These are phyloP conservation scores for Anticlea derivata DNA, from an alignment of 2,888 invertebrate genomes.

Conservation along the genomic window DNA sequence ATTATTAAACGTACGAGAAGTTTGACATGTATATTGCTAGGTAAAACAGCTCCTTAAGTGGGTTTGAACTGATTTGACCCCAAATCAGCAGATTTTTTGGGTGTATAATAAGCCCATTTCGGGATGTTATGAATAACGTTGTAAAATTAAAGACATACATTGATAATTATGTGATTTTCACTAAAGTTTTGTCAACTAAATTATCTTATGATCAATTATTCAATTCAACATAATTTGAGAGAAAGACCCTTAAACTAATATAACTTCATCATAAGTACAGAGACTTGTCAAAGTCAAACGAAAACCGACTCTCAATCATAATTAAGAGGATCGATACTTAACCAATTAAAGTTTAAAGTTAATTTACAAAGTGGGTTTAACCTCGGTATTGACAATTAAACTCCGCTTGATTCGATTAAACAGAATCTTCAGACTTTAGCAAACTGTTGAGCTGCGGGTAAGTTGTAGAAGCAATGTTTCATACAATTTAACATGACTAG, in stretches of 20 bases:
- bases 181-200: not conserved
- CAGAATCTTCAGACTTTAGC: conserved; percentile 53
- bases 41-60: too few relatives aligned
- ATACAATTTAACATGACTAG: not conserved
- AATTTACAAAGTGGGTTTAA: conserved; percentile 66
- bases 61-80: too few relatives aligned
- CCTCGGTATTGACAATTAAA: conserved; percentile 74
- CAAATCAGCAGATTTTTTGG: too few relatives aligned
- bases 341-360: conserved; percentile 53
- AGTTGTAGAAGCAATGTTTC: not conserved
- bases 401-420: conserved; percentile 66
- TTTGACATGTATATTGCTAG: too few relatives aligned
- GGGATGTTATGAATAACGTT: too few relatives aligned
- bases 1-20: too few relatives aligned
- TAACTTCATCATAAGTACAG: conserved; percentile 8
- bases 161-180: too few relatives aligned
- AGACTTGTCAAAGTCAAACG: conserved; percentile 18
- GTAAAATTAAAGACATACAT: too few relatives aligned
- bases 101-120: too few relatives aligned
- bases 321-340: conserved; percentile 49
- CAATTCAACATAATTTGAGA: not conserved
- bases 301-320: conserved; percentile 36
- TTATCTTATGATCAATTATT: not conserved
- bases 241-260: not conserved
- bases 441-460: conserved; percentile 3